Base-by-base conservation (phyloP, 1,140 invertebrate species). In the Drosophila setifemur region DNA sequence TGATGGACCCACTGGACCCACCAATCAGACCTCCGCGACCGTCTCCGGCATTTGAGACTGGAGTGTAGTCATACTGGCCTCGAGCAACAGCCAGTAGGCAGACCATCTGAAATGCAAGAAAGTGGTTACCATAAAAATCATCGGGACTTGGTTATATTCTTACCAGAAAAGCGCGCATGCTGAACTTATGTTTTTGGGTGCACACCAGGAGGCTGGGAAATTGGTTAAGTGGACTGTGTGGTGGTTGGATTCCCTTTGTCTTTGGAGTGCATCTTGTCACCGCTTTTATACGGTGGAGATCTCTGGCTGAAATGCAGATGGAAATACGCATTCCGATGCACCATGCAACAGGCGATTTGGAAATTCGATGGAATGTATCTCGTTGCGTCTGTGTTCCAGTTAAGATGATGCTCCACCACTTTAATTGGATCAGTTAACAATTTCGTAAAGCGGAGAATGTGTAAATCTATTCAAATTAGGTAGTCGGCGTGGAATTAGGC, bases 131-230 rank as follows among this genome's bases (percentile, higher is more conserved):
- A 11, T 8, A 31, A 19, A 6, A 2, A 43, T n/a, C n/a, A n/a
- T n/a, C n/a, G 3, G 26, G 21, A 29, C 2, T n/a, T 19, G 2
- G 4, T 4, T 1, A 3, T 11, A 5, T 2, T 71, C 68, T 70
- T 52, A 88, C 85, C 77, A 88, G 31, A 57, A 86, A 69, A 66
- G 73, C 66, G 75, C 77, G 81, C 85, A 88, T 88, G 42, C 68
- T 82, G 18, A 31, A 35, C 55, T 54, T 70, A 48, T 45, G 40
- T 64, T 70, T 71, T 28, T 14, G 19, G 33, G 31, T 63, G 28
- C 52, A 54, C 50, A 67, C 54, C 48, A 33, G 58, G 44, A 40
- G 72, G 60, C 16, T 52, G 26, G n/a, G 9, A 61, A 25, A 52
- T 39, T 57, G 25, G n/a, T 29, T 63, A 45, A 60, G 35, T 73